Evolutionary conservation across 64 coral and sea anemone genomes (phyloP).

Genomic region (Exaiptasia diaphana): DNA sequence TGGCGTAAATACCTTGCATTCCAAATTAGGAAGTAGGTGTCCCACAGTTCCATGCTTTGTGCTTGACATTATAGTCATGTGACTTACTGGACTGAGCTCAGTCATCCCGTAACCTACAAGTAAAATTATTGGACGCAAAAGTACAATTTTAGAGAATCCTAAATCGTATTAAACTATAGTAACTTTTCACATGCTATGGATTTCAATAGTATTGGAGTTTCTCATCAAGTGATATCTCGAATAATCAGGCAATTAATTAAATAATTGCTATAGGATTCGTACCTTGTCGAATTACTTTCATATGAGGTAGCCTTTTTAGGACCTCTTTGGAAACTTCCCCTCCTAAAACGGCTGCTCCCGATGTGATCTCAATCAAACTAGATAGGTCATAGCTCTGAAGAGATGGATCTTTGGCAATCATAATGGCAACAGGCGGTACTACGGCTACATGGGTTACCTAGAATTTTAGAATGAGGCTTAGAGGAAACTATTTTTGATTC

Average conservation of each 20-base stretch:
- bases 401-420: constrained; percentile 25
- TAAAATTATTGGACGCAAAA: background rate
- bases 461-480: background rate
- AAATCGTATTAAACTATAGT: background rate
- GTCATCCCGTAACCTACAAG: constrained; percentile 76
- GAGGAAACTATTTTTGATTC: background rate
- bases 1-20: constrained; percentile 67
- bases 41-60: constrained; percentile 66
- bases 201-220: background rate
- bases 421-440: constrained; percentile 52
- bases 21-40: constrained; percentile 59
- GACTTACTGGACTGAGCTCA: constrained; percentile 55
- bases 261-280: background rate
- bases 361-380: constrained; percentile 28
- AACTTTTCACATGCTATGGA: background rate
- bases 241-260: background rate
- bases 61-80: constrained; percentile 15
- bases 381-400: constrained; percentile 58
- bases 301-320: background rate
- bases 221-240: background rate
- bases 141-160: background rate
- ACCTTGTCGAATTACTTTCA: constrained; percentile 65
- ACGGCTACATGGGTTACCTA: constrained; percentile 67
- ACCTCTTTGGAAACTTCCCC: constrained; percentile 35
- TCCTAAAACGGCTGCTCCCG: constrained; percentile 27